Evolutionary conservation across 2,888 invertebrate genomes (phyloP).

Genomic region (Leptura quadrifasciata): DNA sequence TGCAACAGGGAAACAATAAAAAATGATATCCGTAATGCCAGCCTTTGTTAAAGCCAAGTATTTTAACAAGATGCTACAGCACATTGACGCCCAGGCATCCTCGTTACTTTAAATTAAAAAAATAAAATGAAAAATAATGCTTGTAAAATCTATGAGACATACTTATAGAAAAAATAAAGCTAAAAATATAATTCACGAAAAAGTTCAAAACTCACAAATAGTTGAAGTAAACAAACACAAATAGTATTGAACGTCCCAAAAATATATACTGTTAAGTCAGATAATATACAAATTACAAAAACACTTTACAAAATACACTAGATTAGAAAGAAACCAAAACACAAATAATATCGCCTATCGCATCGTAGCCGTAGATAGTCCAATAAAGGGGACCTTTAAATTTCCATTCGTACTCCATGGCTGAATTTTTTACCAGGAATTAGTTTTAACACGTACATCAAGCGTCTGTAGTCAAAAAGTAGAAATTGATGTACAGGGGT

Average conservation of each 20-base stretch:
- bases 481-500: no score
- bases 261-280: not conserved
- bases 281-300: not conserved
- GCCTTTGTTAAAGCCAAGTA: not conserved
- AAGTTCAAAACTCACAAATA: not conserved
- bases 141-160: not conserved
- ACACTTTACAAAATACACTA: not conserved
- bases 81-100: not conserved
- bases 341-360: not conserved
- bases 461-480: no score
- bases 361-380: no score
- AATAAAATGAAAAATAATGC: not conserved
- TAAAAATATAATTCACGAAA: not conserved
- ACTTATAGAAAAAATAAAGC: no score
- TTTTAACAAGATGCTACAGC: not conserved
- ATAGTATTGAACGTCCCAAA: not conserved
- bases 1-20: not conserved
- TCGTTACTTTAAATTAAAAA: not conserved
- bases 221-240: not conserved
- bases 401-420: no score
- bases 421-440: no score
- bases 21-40: not conserved
- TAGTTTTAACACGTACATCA: no score
- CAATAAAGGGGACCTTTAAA: no score
- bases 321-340: not conserved